Conservation (phyloP, 2,113 vertebrate species). For the Laticauda laticaudata region DNA sequence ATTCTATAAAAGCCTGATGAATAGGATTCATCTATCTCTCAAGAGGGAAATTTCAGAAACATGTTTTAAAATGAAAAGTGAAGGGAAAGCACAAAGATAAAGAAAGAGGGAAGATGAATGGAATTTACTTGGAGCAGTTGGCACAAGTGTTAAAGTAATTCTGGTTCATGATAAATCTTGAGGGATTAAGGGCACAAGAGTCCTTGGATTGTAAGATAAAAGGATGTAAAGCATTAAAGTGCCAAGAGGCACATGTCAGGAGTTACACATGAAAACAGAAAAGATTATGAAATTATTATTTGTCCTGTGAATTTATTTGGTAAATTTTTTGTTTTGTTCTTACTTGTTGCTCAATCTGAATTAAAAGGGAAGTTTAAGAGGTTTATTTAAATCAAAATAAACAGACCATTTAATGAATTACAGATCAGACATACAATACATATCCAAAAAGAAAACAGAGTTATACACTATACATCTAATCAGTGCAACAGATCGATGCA, state of each 20-base stretch:
- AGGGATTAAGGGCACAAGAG: background rate
- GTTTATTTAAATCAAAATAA: background rate
- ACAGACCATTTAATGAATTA: background rate
- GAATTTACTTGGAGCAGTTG: background rate
- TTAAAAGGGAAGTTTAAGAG: background rate
- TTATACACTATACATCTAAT: constrained; percentile 12
- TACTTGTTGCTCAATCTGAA: background rate
- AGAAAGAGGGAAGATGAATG: background rate
- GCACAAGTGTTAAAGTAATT: constrained; percentile 1
- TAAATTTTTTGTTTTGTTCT: background rate
- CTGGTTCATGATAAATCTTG: background rate
- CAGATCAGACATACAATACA: background rate
- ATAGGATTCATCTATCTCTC: background rate
- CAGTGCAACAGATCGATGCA: constrained; percentile 15
- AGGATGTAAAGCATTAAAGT: background rate
- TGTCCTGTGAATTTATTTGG: background rate
- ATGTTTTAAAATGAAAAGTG: background rate
- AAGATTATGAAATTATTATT: background rate
- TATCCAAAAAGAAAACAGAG: background rate
- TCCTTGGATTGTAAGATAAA: constrained; percentile 1
- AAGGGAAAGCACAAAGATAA: background rate
- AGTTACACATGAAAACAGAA: background rate
- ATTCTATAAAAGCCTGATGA: background rate
- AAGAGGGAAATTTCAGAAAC: background rate
- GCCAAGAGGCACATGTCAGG: background rate